These are phyloP conservation scores for Tiphia femorata DNA, from an alignment of 2,888 invertebrate species.

Conservation along the genomic window DNA sequence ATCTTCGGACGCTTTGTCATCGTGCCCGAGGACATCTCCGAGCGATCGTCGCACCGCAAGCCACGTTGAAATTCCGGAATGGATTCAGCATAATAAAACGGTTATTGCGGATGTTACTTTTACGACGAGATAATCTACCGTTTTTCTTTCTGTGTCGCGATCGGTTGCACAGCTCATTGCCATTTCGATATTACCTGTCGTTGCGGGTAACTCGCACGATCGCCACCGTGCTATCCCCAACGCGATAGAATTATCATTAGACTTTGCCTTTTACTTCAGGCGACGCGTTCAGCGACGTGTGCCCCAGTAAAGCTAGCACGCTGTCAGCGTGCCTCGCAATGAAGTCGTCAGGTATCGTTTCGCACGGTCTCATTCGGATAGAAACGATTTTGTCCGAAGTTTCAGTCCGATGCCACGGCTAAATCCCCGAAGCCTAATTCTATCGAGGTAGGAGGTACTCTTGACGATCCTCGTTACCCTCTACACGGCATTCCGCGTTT, in stretches of 20 bases:
- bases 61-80: conserved; percentile 23
- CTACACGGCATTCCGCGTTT: not conserved
- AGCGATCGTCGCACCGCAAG: not conserved
- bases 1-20: conserved; percentile 23
- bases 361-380: too few species aligned
- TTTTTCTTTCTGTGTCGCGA: conserved; percentile 5
- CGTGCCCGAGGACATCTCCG: conserved; percentile 17
- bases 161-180: conserved; percentile 7
- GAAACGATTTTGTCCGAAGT: too few species aligned
- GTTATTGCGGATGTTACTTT: conserved; percentile 11
- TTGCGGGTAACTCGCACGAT: conserved; percentile 15
- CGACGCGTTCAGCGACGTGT: not conserved
- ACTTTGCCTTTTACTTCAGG: conserved; percentile 5
- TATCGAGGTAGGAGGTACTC: too few species aligned
- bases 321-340: conserved; percentile 4
- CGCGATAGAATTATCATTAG: conserved; percentile 9
- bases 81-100: conserved; percentile 22
- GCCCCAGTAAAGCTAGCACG: conserved; percentile 1
- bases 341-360: conserved; percentile 5
- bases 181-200: conserved; percentile 13
- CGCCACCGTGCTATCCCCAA: conserved; percentile 7
- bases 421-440: too few species aligned
- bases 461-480: too few species aligned
- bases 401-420: too few species aligned
- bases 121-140: conserved; percentile 7